These are phyloP conservation scores for Acanthosepion lycidas DNA, from an alignment of 2,888 invertebrate species.

Conservation along the genomic window DNA sequence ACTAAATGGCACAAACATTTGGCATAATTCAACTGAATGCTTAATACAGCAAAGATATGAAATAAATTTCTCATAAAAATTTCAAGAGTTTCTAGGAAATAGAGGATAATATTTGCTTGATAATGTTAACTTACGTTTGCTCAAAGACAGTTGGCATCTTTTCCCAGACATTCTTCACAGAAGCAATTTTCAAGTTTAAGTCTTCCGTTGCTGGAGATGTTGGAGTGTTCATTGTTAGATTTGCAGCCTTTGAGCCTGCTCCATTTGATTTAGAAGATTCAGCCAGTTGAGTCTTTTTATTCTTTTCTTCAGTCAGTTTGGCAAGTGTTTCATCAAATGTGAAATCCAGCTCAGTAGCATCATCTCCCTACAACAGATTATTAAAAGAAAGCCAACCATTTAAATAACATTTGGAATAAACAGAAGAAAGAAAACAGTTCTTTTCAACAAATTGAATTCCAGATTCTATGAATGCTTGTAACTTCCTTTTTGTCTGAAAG, in stretches of 20 bases:
- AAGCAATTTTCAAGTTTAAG: constrained; percentile 93
- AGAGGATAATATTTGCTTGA: no score
- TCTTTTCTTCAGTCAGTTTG: constrained; percentile 69
- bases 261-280: constrained; percentile 38
- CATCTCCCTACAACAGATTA: constrained; percentile 59
- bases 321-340: constrained; percentile 87
- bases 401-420: no score
- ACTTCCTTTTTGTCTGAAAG: no score
- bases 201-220: constrained; percentile 85
- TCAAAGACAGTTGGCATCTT: constrained; percentile 63
- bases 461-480: no score
- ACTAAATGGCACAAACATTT: no score
- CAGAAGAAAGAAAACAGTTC: no score
- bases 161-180: constrained; percentile 85
- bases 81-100: no score
- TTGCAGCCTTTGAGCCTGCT: background rate
- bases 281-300: constrained; percentile 50
- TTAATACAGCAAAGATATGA: no score
- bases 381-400: no score
- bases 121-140: constrained; percentile 59
- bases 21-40: no score
- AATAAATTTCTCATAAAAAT: no score
- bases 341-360: constrained; percentile 86
- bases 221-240: constrained; percentile 56
- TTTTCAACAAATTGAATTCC: no score